Evolutionary conservation across 2,797 vertebrate genomes (phyloP), one percentile per base, ranked within the genome.

Genomic region (Serranus cabrilla): DNA sequence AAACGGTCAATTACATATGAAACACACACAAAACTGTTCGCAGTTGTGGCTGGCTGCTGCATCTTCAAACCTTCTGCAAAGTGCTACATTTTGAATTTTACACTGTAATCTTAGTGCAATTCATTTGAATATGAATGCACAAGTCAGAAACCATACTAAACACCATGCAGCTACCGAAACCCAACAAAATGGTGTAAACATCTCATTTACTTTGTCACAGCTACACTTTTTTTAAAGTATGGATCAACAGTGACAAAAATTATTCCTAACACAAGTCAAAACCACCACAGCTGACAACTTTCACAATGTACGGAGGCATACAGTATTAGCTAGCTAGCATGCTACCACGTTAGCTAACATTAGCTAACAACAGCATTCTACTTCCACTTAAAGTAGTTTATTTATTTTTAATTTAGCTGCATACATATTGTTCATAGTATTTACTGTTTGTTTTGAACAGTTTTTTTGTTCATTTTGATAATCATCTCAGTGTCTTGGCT

Each of bases 11-110:
- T 58, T 72, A 59, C 46, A 31, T 20, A 23, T 2, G 23, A 23
- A 62, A 55, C 46, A 56, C 12, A 34, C 9, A 60, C 14, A 40
- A 61, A 58, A 37, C 27, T 39, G 16, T 11, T 18, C 17, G 49
- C 27, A 57, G 42, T 46, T 64, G 10, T 23, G 46, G 39, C 23
- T 20, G 27, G n/a, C 37, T 39, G 50, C 12, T 21, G 14, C n/a
- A 31, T 4, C 34, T 62, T 72, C 20, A 61, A 5, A 57, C 43
- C 20, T 27, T 12, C 9, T 50, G 47, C 39, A 70, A 45, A 68
- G 46, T 25, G 13, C 2, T 14, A 27, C 0, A 3, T 27, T 27
- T 27, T 27, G 0, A 5, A 31, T 18, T 58, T 57, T 34, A 25
- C n/a, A 42, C n/a, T 34, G 18, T 37, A 31, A 58, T 45, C 27